phyloP scores from a whole-genome alignment of 2,113 vertebrate genomes.

The Syrrhaptes paradoxus region DNA sequence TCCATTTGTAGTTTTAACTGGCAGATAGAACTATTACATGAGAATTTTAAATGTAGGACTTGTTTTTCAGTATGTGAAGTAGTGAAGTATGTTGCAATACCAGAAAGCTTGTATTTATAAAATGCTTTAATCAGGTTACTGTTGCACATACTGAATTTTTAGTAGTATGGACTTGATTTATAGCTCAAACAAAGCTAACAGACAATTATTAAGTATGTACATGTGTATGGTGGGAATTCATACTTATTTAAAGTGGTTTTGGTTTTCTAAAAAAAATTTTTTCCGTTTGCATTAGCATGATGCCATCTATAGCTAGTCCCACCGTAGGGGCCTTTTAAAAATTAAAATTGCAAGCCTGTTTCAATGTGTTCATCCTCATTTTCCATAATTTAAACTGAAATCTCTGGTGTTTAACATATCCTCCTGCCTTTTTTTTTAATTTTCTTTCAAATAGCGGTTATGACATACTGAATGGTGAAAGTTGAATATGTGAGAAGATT shows the following conservation, averaged over 20 bases:
- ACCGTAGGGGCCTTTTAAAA: slow-evolving; percentile 67
- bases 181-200: slow-evolving; percentile 61
- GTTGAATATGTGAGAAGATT: background rate
- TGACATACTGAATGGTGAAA: background rate
- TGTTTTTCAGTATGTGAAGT: slow-evolving; percentile 69
- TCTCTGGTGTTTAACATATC: slow-evolving; percentile 18
- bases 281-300: slow-evolving; percentile 74
- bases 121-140: slow-evolving; percentile 72
- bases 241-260: slow-evolving; percentile 67
- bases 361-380: slow-evolving; percentile 72
- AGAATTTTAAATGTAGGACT: slow-evolving; percentile 71
- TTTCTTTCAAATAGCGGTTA: background rate
- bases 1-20: slow-evolving; percentile 70
- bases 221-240: slow-evolving; percentile 65
- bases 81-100: slow-evolving; percentile 72
- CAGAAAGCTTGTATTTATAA: slow-evolving; percentile 78
- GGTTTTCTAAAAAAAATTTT: background rate
- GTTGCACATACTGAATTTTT: slow-evolving; percentile 71
- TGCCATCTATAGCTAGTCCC: slow-evolving; percentile 69
- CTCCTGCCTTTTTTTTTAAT: background rate
- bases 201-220: slow-evolving; percentile 28
- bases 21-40: slow-evolving; percentile 68
- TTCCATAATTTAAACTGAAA: slow-evolving; percentile 59
- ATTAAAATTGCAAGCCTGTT: slow-evolving; percentile 72
- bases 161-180: slow-evolving; percentile 67